Percentiles rank a stretch among this genome's conserved stretches.
phyloP scores from a whole-genome alignment of 2,113 vertebrate species.

The Monopterus albus region DNA sequence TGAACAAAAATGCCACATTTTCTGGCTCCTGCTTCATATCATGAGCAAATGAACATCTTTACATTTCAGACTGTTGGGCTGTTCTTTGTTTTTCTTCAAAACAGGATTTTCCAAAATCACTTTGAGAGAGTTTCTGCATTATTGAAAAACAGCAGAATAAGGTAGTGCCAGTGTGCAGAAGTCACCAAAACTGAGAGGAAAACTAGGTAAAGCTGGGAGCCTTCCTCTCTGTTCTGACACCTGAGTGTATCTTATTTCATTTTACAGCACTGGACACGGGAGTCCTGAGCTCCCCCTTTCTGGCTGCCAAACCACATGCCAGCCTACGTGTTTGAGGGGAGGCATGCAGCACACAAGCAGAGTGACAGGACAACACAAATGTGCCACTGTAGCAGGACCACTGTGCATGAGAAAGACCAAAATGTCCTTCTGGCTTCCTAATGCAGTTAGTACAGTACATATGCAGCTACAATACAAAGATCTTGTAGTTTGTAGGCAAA shows the following conservation, averaged over 20 bases:
- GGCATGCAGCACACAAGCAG: conserved; percentile 44
- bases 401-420: not conserved
- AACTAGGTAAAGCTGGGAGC: conserved; percentile 35
- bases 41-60: too few species aligned
- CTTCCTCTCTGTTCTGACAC: conserved; percentile 61
- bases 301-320: conserved; percentile 68
- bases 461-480: not conserved
- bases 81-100: too few species aligned
- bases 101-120: too few species aligned
- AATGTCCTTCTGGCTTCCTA: not conserved
- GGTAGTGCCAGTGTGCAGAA: conserved; percentile 7
- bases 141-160: not conserved
- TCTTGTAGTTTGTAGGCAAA: too few species aligned
- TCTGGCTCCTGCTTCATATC: not conserved
- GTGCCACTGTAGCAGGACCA: conserved; percentile 20
- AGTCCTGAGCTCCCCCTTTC: conserved; percentile 54
- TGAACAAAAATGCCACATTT: not conserved
- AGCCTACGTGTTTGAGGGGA: conserved; percentile 58
- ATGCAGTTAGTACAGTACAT: not conserved
- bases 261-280: conserved; percentile 71
- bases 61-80: too few species aligned
- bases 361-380: conserved; percentile 34
- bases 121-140: conserved; percentile 6
- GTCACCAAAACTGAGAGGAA: conserved; percentile 26
- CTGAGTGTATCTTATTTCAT: conserved; percentile 75